These are phyloP conservation scores for Spilosoma lubricipeda DNA, from an alignment of 2,888 invertebrate species.

Conservation along the genomic window DNA sequence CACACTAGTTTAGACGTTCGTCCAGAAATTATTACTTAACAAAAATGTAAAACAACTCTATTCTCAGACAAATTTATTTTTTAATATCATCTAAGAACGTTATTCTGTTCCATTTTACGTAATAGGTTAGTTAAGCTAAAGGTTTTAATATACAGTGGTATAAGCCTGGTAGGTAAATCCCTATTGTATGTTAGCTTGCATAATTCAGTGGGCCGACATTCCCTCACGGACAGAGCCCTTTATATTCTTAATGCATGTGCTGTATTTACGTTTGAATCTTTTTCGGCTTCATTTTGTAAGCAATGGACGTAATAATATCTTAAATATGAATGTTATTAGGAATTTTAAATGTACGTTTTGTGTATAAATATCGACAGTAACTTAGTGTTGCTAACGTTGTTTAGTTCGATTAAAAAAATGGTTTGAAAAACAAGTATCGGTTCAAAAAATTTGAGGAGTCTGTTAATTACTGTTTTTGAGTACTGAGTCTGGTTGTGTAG, in stretches of 20 bases:
- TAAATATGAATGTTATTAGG: conserved; percentile 27
- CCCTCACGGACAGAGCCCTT: conserved; percentile 58
- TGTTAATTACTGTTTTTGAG: no score
- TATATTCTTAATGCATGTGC: conserved; percentile 56
- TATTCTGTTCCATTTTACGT: not conserved
- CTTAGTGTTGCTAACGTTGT: not conserved
- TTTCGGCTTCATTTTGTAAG: conserved; percentile 53
- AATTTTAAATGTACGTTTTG: conserved; percentile 17
- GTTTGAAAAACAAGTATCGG: no score
- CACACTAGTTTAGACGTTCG: not conserved
- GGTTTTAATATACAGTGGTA: conserved; percentile 39
- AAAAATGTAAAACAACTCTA: not conserved
- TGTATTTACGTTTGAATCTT: conserved; percentile 38
- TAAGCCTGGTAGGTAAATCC: conserved; percentile 46
- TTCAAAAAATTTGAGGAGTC: no score
- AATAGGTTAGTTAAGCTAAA: conserved; percentile 14
- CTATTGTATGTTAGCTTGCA: conserved; percentile 54
- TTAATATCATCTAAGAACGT: conserved; percentile 6
- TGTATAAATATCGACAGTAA: not conserved
- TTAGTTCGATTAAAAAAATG: not conserved
- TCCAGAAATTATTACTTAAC: not conserved
- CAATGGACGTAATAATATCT: conserved; percentile 34
- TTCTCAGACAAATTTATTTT: not conserved
- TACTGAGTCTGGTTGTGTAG: no score
- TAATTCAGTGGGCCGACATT: conserved; percentile 65